Evolutionary conservation across 2,797 vertebrate species (phyloP), one percentile per base, ranked within the genome.

Genomic region (Mus caroli): DNA sequence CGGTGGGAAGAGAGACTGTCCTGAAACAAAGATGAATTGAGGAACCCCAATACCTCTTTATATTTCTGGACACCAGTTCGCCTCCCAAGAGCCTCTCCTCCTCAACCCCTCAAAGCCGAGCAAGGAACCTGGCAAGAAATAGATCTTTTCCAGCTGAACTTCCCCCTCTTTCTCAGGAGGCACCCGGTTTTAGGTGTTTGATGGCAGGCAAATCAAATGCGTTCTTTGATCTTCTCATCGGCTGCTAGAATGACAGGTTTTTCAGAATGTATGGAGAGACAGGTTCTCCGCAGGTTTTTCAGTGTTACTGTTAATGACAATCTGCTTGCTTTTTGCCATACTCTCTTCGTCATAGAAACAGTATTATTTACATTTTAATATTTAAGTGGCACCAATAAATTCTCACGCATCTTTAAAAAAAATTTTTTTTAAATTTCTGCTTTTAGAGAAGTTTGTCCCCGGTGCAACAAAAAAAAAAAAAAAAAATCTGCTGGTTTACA

Each of bases 11-110:
- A 56, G 56, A 67, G 79, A 79, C 64, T 50, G 4, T 94, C 77
- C 80, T 62, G 73, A 98, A 94, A 97, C 96, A 98, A 97, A 97
- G 98, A 95, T 97, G 97, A 96, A 97, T 94, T 67, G 96, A 96
- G 40, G 91, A 93, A 90, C 94, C 94, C 96, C 95, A 84, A 58
- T 52, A 83, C 73, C 87, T 91, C 94, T 96, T 94, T 85, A 84
- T 93, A 87, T 52, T 77, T 77, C 85, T 92, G 54, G 56, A 77
- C 85, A 83, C 82, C 69, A 26, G 24, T 50, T 96, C 76, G 58
- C 62, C 54, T 50, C 28, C 60, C 34, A 0, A 20, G n/a, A 94
- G 93, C 24, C 43, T 28, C 26, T 64, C 60, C 62, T 28, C 26
- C 62, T 60, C 22, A 60, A 26, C 22, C 22, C 10, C 22, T 12